Evolutionary conservation across 2,888 invertebrate genomes (phyloP).

Genomic region (Leucophenga maculata): DNA sequence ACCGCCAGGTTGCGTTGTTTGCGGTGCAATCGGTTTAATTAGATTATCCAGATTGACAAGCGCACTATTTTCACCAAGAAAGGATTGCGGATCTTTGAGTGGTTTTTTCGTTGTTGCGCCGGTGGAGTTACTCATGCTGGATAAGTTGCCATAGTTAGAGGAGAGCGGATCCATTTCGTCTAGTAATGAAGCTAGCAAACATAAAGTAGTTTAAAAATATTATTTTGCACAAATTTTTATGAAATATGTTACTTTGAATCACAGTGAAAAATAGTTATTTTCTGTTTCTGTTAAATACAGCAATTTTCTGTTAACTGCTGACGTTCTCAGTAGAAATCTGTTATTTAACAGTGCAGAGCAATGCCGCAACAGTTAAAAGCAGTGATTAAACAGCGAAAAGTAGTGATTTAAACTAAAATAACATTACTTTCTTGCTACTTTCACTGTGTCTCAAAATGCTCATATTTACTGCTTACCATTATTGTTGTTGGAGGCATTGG

Average conservation of each 20-base stretch:
- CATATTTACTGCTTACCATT: conserved; percentile 57
- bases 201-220: not conserved
- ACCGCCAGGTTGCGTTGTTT: conserved; percentile 58
- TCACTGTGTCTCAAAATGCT: no score
- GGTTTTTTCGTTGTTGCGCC: conserved; percentile 68
- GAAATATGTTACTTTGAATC: no score
- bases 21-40: conserved; percentile 77
- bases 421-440: no score
- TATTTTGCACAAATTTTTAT: rapidly evolving
- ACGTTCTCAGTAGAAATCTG: no score
- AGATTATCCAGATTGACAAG: conserved; percentile 98
- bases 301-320: no score
- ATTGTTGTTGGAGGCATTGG: conserved; percentile 69
- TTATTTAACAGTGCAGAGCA: no score
- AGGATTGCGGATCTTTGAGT: conserved; percentile 91
- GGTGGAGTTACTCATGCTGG: conserved; percentile 55
- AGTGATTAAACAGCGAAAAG: no score
- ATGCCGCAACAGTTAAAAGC: no score
- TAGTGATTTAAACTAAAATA: no score
- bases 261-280: no score
- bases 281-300: no score
- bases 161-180: conserved; percentile 72
- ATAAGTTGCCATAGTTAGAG: conserved; percentile 52
- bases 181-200: conserved; percentile 64
- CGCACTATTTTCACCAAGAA: conserved; percentile 96